A percentile compares a stretch with the other conserved stretches of the same genome.
phyloP scores from a whole-genome alignment of 2,888 invertebrate species.

The Oeneis ivallda region DNA sequence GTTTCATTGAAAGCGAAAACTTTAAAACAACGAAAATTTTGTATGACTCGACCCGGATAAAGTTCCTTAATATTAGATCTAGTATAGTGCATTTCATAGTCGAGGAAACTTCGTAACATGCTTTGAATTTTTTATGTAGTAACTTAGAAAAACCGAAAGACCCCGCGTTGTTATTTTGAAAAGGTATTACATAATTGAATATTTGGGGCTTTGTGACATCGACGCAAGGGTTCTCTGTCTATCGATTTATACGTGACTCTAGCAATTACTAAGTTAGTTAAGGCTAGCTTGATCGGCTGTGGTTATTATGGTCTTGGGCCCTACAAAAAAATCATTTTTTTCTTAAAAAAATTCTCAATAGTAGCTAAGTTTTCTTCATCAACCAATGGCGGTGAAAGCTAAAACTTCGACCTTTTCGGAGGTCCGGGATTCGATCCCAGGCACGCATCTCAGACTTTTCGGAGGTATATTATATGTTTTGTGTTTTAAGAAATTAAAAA shows the following conservation, averaged over 20 bases:
- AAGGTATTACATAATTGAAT: conserved; percentile 40
- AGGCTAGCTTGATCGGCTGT: no score
- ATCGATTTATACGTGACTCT: background rate
- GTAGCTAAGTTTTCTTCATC: no score
- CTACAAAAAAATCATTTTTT: no score
- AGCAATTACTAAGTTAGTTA: no score
- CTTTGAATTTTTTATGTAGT: conserved; percentile 60
- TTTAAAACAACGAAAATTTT: conserved; percentile 29
- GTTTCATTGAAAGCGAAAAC: conserved; percentile 11
- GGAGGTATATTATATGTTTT: no score
- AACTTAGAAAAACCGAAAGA: conserved; percentile 51
- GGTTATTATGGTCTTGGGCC: no score
- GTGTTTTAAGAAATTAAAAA: no score
- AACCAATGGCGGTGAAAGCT: no score
- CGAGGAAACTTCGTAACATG: conserved; percentile 38
- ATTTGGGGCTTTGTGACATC: conserved; percentile 44
- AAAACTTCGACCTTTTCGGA: no score
- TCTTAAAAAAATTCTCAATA: no score
- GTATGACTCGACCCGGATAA: conserved; percentile 35
- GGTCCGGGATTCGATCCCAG: no score
- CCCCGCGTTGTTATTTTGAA: conserved; percentile 43
- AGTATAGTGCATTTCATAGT: conserved; percentile 38
- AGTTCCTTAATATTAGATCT: conserved; percentile 43
- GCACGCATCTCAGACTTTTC: no score
- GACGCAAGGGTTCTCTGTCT: background rate